These are phyloP conservation scores for Drusus annulatus DNA, from an alignment of 1,140 invertebrate species.

Conservation along the genomic window DNA sequence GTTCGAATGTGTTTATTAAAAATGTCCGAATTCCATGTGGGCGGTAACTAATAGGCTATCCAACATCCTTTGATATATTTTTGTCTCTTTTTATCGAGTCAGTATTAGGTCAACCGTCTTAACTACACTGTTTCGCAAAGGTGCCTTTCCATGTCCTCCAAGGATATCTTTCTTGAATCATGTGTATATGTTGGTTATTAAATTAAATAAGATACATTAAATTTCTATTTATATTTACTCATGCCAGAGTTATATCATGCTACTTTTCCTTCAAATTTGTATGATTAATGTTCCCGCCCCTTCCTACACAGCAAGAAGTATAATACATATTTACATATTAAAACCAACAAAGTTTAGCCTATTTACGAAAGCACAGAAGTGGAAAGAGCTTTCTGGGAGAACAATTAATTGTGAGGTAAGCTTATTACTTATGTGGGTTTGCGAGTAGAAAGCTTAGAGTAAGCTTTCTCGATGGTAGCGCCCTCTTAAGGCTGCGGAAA, in stretches of 20 bases:
- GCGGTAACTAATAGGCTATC: too few relatives aligned
- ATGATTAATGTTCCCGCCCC: not conserved
- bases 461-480: conserved; percentile 25
- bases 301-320: not conserved
- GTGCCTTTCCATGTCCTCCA: too few relatives aligned
- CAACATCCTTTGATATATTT: too few relatives aligned
- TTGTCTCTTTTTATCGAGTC: too few relatives aligned
- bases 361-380: conserved; percentile 45
- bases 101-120: too few relatives aligned
- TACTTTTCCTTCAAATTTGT: not conserved
- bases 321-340: conserved; percentile 37
- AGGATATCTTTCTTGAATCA: too few relatives aligned
- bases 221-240: too few relatives aligned
- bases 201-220: not conserved
- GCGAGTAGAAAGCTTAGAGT: conserved; percentile 34
- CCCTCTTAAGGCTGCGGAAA: conserved; percentile 12
- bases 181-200: not conserved
- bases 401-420: conserved; percentile 49
- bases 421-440: conserved; percentile 49
- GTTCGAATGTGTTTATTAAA: too few relatives aligned
- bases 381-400: conserved; percentile 40
- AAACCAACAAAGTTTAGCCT: conserved; percentile 42
- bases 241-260: not conserved
- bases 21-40: too few relatives aligned
- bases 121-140: too few relatives aligned